Conservation (phyloP, 2,888 invertebrate genomes). For the Trachelus troglodyta region DNA sequence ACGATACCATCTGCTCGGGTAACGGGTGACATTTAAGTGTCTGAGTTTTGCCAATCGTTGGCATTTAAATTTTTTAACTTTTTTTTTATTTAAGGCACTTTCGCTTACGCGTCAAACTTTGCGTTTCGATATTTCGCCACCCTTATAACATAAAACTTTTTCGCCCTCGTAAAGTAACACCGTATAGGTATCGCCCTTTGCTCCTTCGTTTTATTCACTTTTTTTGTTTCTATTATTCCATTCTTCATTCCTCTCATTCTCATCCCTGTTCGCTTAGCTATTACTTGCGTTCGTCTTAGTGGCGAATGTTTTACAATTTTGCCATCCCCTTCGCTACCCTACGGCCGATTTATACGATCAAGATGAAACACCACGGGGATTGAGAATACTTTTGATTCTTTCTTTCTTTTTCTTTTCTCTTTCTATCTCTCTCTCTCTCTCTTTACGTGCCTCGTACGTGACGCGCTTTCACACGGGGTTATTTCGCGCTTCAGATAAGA, state of each 20-base stretch:
- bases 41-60: not conserved
- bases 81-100: not conserved
- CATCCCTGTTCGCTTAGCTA: not conserved
- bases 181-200: not conserved
- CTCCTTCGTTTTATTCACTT: not conserved
- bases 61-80: not conserved
- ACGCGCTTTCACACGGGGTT: conserved; percentile 48
- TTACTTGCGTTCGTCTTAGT: not conserved
- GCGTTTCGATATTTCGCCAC: not conserved
- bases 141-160: not conserved
- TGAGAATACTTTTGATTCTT: not conserved
- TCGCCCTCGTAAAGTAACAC: not conserved
- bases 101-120: not conserved
- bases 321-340: not conserved
- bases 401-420: conserved; percentile 5
- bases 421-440: conserved; percentile 8
- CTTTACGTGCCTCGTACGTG: conserved; percentile 24
- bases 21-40: not conserved
- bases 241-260: not conserved
- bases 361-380: not conserved
- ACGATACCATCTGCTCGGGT: not conserved
- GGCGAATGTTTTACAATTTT: not conserved
- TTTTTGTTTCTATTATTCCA: not conserved
- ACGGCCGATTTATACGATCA: not conserved
- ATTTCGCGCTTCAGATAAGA: conserved; percentile 27